Percentiles rank a stretch among this genome's conserved stretches.
Conservation (phyloP, 2,113 vertebrate species). For the Myrmecobius fasciatus region DNA sequence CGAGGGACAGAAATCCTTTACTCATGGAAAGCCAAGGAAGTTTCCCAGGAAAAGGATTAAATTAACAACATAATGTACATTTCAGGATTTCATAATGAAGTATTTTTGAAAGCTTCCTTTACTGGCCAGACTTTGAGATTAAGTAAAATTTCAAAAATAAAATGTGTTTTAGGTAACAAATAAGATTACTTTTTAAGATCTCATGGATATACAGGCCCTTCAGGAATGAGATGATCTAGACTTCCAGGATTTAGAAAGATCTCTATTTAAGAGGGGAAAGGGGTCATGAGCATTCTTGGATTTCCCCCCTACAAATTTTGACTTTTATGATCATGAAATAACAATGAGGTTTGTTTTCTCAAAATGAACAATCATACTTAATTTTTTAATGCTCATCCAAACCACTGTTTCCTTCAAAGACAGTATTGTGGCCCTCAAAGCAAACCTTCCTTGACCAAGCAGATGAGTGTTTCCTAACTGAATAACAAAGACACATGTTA, state of each 20-base stretch:
- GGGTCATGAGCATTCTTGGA: not conserved
- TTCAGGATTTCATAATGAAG: not conserved
- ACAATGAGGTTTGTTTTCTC: not conserved
- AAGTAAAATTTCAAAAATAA: not conserved
- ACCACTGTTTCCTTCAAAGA: not conserved
- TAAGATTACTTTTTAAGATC: not conserved
- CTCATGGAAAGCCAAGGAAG: not conserved
- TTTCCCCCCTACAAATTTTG: not conserved
- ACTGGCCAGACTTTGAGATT: not conserved
- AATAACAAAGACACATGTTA: not conserved
- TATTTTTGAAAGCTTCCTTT: not conserved
- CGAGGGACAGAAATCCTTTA: not conserved
- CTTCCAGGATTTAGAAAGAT: not conserved
- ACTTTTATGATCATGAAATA: not conserved
- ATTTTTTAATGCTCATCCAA: not conserved
- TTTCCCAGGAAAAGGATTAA: not conserved
- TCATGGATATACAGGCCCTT: not conserved
- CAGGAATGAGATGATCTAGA: not conserved
- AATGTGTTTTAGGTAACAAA: not conserved
- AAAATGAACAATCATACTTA: not conserved
- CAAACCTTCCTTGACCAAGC: not conserved
- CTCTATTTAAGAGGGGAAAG: not conserved
- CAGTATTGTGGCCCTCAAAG: not conserved
- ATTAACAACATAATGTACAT: not conserved
- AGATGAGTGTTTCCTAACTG: not conserved